These are phyloP conservation scores for Ditylenchus weischeri DNA, from an alignment of 2,888 invertebrate genomes.

Conservation along the genomic window DNA sequence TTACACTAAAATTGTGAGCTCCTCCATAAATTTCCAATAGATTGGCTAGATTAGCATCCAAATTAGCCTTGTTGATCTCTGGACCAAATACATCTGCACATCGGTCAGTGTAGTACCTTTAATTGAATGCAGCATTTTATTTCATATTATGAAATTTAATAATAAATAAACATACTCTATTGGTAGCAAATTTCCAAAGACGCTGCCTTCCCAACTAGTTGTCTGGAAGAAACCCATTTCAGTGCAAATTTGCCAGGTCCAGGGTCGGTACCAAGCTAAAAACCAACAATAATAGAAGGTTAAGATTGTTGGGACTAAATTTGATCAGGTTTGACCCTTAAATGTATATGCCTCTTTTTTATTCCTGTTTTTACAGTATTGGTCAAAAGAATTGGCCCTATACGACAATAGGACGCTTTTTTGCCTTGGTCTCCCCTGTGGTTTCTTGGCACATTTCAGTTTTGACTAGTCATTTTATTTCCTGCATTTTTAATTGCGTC, in stretches of 20 bases:
- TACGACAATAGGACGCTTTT: no score
- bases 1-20: not conserved
- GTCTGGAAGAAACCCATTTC: slow-evolving; percentile 17
- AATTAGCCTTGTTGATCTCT: not conserved
- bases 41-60: not conserved
- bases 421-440: no score
- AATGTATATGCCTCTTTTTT: no score
- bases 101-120: slow-evolving; percentile 1
- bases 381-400: no score
- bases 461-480: no score
- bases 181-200: slow-evolving; percentile 16
- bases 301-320: no score
- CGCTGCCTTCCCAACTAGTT: slow-evolving; percentile 5
- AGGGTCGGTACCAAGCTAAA: slow-evolving; percentile 6
- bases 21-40: not conserved
- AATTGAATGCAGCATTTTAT: not conserved
- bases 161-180: slow-evolving; percentile 8
- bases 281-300: not conserved
- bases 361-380: no score
- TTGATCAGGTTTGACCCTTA: no score
- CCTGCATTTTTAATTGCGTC: no score
- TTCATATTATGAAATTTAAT: not conserved
- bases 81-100: slow-evolving; percentile 8
- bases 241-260: slow-evolving; percentile 18
- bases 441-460: no score